Conservation (phyloP, 2,113 vertebrate genomes). For the Hippocampus comes region DNA sequence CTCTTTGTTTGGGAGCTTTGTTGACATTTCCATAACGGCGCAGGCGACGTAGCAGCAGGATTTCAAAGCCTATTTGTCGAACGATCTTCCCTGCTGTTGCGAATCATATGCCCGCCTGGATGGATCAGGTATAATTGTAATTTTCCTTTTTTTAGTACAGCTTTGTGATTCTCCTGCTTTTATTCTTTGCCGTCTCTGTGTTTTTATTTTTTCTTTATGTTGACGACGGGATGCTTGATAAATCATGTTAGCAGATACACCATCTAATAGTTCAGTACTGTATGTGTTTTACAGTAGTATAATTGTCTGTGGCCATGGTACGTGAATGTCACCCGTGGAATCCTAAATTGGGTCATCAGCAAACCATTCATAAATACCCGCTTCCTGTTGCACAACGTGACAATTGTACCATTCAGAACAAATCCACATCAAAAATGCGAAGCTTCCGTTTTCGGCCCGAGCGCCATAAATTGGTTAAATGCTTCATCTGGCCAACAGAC, state of each 20-base stretch:
- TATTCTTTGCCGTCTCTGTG: not conserved
- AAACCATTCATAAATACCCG: not conserved
- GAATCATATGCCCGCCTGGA: not conserved
- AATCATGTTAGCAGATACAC: no score
- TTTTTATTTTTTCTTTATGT: not conserved
- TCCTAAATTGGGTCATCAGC: not conserved
- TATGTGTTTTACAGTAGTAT: not conserved
- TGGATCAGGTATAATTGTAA: not conserved
- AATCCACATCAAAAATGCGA: not conserved
- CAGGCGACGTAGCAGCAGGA: not conserved
- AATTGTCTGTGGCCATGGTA: not conserved
- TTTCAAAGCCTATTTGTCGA: not conserved
- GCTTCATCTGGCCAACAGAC: not conserved
- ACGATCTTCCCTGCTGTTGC: not conserved
- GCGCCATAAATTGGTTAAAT: not conserved
- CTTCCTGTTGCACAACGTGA: not conserved
- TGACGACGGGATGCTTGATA: not conserved
- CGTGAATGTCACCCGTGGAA: not conserved
- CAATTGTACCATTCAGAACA: not conserved
- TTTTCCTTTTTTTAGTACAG: not conserved
- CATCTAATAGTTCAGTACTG: no score
- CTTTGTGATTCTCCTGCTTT: not conserved
- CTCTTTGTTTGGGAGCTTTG: constrained; percentile 28
- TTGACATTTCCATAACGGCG: constrained; percentile 13
- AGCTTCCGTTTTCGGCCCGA: not conserved